Evolutionary conservation across 2,113 vertebrate species (phyloP), one percentile per base, ranked within the genome.

Genomic region (Actenoides hombroni): DNA sequence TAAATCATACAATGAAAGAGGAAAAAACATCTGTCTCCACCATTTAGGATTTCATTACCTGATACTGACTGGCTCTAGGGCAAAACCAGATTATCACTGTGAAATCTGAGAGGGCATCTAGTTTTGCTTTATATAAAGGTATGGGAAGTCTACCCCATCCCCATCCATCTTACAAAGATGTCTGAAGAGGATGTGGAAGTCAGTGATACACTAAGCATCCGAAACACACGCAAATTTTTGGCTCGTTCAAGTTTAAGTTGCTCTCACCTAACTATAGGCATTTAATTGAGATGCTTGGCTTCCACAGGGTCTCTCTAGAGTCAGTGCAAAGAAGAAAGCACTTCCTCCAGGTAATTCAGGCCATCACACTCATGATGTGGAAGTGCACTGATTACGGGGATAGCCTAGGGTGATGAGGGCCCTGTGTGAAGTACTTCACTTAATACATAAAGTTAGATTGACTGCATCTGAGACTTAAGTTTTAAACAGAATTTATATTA

Each of bases 401-500:
- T 79, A 79, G 39, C 84, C 94, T 79, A 93, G 35, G 82, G 82
- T 89, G 84, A 68, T 82, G 35, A 91, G 61, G 20, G 35, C 79
- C 26, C 70, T 90, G 86, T 83, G 31, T 83, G 57, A 94, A 82
- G 61, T 88, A 76, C 48, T 84, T 89, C 63, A 87, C 35, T 77
- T 95, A 42, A 28, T 85, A 64, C 23, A 56, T 76, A 31, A 87
- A 64, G 70, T 87, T 94, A 73, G 65, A 76, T 16, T 75, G 46
- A 78, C 60, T 82, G 3, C 60, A 71, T 82, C 78, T 29, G 4
- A 76, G 39, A 11, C 23, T 95, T 71, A 73, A 79, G 61, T 68
- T 87, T 91, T 82, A 68, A 86, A 84, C 6, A 84, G 44, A 92
- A 76, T 92, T 90, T 91, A 61, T 76, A 69, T 49, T 90, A 94